Percentiles rank a stretch among this genome's conserved stretches.
These are phyloP conservation scores for Amaurobius ferox DNA, from an alignment of 2,888 invertebrate species.

Conservation along the genomic window DNA sequence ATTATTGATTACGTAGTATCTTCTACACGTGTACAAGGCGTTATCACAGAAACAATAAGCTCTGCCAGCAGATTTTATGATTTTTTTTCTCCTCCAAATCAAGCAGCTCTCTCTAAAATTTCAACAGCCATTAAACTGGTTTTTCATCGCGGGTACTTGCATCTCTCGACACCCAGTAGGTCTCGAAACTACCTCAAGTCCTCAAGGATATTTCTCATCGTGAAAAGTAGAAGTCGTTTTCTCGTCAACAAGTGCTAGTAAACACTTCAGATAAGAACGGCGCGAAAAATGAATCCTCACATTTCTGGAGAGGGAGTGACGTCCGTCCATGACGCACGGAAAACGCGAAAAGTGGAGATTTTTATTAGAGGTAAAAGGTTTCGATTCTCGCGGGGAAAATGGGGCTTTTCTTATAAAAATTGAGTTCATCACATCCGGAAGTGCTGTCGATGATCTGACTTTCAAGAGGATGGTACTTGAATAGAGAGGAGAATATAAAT, in stretches of 20 bases:
- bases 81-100: neutral
- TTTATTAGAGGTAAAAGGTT: neutral
- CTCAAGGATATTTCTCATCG: constrained; percentile 38
- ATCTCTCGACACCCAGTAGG: neutral
- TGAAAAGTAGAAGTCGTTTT: constrained; percentile 28
- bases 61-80: too few relatives aligned
- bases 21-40: too few relatives aligned
- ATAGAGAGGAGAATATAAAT: neutral
- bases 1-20: too few relatives aligned
- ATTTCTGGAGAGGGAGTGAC: constrained; percentile 55
- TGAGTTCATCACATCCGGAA: neutral
- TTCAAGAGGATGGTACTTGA: neutral
- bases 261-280: constrained; percentile 61
- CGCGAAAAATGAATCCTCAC: constrained; percentile 38
- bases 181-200: neutral
- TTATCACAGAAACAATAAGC: too few relatives aligned
- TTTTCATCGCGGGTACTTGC: neutral
- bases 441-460: neutral
- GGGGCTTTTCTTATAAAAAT: neutral
- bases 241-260: constrained; percentile 52
- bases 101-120: neutral
- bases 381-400: neutral
- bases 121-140: neutral
- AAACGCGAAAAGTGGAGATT: neutral
- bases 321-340: constrained; percentile 51